Conservation (phyloP, 2,888 invertebrate species). For the Synanthedon vespiformis region DNA sequence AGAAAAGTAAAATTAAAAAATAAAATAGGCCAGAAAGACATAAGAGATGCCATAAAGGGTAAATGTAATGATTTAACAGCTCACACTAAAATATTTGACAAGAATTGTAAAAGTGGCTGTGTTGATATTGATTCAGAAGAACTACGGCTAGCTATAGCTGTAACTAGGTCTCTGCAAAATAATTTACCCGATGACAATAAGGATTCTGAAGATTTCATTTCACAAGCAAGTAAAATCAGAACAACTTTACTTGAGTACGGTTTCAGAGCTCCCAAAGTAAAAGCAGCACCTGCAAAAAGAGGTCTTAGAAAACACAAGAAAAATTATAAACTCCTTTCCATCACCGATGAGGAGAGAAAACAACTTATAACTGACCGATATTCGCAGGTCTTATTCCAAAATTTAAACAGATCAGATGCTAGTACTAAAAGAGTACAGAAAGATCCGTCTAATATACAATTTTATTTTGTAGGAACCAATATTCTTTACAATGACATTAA, state of each 20-base stretch:
- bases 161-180: slow-evolving; percentile 70
- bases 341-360: slow-evolving; percentile 31
- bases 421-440: slow-evolving; percentile 9
- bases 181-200: slow-evolving; percentile 7
- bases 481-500: slow-evolving; percentile 30
- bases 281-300: slow-evolving; percentile 18
- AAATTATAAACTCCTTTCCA: slow-evolving; percentile 34
- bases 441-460: slow-evolving; percentile 6
- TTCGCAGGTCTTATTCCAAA: slow-evolving; percentile 38
- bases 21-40: slow-evolving; percentile 45
- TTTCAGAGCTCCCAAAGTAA: slow-evolving; percentile 57
- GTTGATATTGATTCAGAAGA: slow-evolving; percentile 74
- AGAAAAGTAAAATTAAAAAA: slow-evolving; percentile 21
- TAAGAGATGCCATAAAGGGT: slow-evolving; percentile 37
- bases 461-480: slow-evolving; percentile 36
- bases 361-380: slow-evolving; percentile 43
- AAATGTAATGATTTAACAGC: slow-evolving; percentile 45
- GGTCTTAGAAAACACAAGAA: slow-evolving; percentile 26
- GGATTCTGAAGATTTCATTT: slow-evolving; percentile 14
- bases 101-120: slow-evolving; percentile 48
- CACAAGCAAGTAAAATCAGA: slow-evolving; percentile 46
- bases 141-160: slow-evolving; percentile 74
- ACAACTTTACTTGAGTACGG: slow-evolving; percentile 73
- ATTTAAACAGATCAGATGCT: slow-evolving; percentile 11
- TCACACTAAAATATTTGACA: slow-evolving; percentile 51